Evolutionary conservation across 2,797 vertebrate species (phyloP).

Genomic region (Peromyscus eremicus): DNA sequence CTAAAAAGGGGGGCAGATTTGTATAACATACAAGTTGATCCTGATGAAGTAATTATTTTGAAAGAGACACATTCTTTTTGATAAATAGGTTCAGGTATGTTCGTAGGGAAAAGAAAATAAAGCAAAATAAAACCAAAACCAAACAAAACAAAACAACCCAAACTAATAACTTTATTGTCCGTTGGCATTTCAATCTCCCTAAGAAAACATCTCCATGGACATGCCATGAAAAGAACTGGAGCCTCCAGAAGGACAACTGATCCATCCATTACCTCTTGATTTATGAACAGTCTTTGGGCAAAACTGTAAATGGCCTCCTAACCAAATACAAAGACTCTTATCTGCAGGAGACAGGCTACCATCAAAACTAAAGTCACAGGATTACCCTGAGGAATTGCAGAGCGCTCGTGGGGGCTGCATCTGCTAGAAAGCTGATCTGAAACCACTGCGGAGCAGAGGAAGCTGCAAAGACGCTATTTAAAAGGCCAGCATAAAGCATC

Average conservation of each 20-base stretch:
- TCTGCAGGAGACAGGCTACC: background rate
- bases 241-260: conserved; percentile 16
- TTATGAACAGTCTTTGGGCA: conserved; percentile 32
- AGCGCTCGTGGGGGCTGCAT: background rate
- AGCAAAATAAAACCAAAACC: background rate
- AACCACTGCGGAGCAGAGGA: conserved; percentile 31
- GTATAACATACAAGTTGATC: conserved; percentile 12
- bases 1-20: background rate
- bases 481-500: conserved; percentile 18
- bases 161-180: background rate
- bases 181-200: background rate
- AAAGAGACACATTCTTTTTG: conserved; percentile 11
- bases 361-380: conserved; percentile 54
- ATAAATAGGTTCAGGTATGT: conserved; percentile 27
- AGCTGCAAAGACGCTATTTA: background rate
- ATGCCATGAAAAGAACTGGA: background rate
- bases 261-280: background rate
- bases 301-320: conserved; percentile 29
- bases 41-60: conserved; percentile 38
- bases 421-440: conserved; percentile 61
- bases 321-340: background rate
- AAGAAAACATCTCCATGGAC: background rate
- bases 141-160: background rate
- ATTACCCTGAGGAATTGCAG: background rate
- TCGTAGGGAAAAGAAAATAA: conserved; percentile 18